Evolutionary conservation across 2,113 vertebrate species (phyloP).

Genomic region (Vicugna pacos): DNA sequence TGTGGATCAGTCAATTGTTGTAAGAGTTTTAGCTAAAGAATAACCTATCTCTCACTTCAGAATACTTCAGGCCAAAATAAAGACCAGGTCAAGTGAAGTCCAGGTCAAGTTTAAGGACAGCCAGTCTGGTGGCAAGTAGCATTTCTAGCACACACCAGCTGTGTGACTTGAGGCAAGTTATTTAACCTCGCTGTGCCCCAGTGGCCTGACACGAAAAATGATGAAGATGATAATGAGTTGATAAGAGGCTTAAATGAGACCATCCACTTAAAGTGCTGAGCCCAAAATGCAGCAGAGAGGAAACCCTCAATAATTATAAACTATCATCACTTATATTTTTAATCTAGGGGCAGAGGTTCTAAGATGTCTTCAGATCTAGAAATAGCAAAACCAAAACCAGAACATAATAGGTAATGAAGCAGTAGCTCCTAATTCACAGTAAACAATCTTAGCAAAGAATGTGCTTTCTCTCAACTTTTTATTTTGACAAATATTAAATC

Average conservation of each 20-base stretch:
- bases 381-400: conserved; percentile 2
- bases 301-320: conserved; percentile 30
- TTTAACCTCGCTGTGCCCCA: not conserved
- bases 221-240: not conserved
- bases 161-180: not conserved
- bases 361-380: not conserved
- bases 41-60: not conserved
- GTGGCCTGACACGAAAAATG: not conserved
- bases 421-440: not conserved
- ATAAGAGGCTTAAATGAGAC: not conserved
- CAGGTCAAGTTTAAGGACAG: not conserved
- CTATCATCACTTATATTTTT: not conserved
- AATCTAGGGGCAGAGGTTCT: not conserved
- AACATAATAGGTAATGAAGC: not conserved
- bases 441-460: conserved; percentile 40
- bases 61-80: conserved; percentile 18
- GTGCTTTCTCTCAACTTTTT: not conserved
- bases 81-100: not conserved
- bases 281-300: not conserved
- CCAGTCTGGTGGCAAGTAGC: not conserved
- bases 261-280: not conserved
- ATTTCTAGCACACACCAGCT: not conserved
- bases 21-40: not conserved
- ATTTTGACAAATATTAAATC: not conserved
- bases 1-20: not conserved